Base-by-base conservation (phyloP, 2,888 invertebrate species). In the Fragum sueziense region DNA sequence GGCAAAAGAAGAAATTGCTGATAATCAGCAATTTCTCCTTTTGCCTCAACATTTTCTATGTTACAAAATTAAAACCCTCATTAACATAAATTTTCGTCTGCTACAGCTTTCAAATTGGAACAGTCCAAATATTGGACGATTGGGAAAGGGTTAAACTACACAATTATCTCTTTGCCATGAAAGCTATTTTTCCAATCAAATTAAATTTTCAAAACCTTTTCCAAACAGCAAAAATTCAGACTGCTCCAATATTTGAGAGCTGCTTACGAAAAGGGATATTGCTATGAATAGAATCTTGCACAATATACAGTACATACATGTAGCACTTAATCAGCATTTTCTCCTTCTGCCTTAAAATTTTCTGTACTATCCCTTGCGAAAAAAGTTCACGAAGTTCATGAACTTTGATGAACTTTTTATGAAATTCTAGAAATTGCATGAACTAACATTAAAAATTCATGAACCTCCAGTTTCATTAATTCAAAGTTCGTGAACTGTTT, bases 1-100 rank as follows among this genome's bases (percentile, higher is more conserved):
- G 29, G 59, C 7, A 59, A 59, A 59, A 59, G 59, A 27, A 29
- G 31, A 59, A 59, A 59, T 29, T n/a, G n/a, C n/a, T n/a, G n/a
- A n/a, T n/a, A n/a, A n/a, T n/a, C n/a, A n/a, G n/a, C n/a, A n/a
- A n/a, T n/a, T n/a, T n/a, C n/a, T n/a, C n/a, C n/a, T n/a, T n/a
- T n/a, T n/a, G n/a, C n/a, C n/a, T n/a, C n/a, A n/a, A n/a, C n/a
- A n/a, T n/a, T n/a, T n/a, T n/a, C n/a, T n/a, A n/a, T n/a, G n/a
- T n/a, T n/a, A n/a, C n/a, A n/a, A n/a, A n/a, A n/a, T n/a, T n/a
- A n/a, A n/a, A n/a, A n/a, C n/a, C 47, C 47, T n/a, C n/a, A 3
- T 6, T n/a, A 1, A 47, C 17, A 47, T 1, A 47, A 47, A 47
- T 47, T 6, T 3, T 47, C 47, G n/a, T 47, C n/a, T 47, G 6